A percentile compares a stretch with the other conserved stretches of the same genome.
Evolutionary conservation across 1,140 invertebrate genomes (phyloP).

Genomic region (Zaprionus lachaisei): DNA sequence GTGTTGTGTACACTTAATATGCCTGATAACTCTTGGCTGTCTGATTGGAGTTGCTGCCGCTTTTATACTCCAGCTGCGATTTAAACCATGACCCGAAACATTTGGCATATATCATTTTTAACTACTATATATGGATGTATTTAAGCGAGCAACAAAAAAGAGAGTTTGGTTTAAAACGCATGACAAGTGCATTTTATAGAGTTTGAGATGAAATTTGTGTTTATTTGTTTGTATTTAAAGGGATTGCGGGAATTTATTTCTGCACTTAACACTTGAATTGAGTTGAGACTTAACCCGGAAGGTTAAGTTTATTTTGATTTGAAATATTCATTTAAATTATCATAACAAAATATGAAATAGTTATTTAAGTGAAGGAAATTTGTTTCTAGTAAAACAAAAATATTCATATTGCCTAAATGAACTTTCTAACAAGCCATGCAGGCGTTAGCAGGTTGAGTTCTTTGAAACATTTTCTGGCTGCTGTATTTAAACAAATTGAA

Average conservation of each 20-base stretch:
- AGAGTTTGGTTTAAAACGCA: background rate
- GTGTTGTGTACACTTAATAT: constrained; percentile 66
- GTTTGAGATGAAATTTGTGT: background rate
- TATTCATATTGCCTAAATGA: too few relatives aligned
- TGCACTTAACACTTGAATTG: background rate
- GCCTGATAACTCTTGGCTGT: constrained; percentile 49
- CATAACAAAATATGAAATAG: too few relatives aligned
- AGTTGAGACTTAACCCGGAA: background rate
- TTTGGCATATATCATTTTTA: constrained; percentile 4
- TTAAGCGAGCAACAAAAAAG: background rate
- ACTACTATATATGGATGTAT: background rate
- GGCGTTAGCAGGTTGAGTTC: too few relatives aligned
- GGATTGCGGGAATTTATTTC: background rate
- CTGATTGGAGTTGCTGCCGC: constrained; percentile 42
- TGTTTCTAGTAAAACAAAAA: too few relatives aligned
- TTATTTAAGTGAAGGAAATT: too few relatives aligned
- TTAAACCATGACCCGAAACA: background rate
- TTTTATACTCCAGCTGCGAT: background rate
- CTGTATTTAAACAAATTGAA: too few relatives aligned
- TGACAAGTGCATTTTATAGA: background rate
- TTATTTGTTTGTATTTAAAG: background rate
- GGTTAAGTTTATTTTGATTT: background rate
- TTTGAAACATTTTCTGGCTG: too few relatives aligned
- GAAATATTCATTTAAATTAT: background rate
- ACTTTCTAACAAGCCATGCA: too few relatives aligned